Evolutionary conservation across 2,888 invertebrate genomes (phyloP).

Genomic region (Mystacides longicornis): DNA sequence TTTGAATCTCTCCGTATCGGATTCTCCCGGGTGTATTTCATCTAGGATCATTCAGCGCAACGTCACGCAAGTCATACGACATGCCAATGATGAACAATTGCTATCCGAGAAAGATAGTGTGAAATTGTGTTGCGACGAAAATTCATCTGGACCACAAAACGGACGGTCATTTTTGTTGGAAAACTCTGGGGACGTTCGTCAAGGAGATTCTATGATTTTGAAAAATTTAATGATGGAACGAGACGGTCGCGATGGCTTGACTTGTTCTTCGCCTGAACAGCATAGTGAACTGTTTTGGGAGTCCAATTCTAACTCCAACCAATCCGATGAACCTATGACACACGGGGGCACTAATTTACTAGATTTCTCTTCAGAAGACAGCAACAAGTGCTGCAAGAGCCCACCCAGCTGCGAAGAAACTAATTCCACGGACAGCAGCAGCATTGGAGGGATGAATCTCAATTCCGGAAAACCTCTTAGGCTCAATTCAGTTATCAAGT

Average conservation of each 20-base stretch:
- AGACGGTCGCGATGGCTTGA: constrained; percentile 20
- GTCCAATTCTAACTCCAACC: constrained; percentile 39
- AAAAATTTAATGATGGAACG: constrained; percentile 23
- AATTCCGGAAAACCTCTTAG: constrained; percentile 36
- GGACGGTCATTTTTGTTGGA: constrained; percentile 21
- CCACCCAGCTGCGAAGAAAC: constrained; percentile 39
- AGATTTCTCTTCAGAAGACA: constrained; percentile 42
- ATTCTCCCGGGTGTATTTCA: constrained; percentile 39
- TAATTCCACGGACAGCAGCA: constrained; percentile 36
- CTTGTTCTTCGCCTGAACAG: constrained; percentile 38
- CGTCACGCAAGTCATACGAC: constrained; percentile 41
- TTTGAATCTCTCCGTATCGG: constrained; percentile 35
- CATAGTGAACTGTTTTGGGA: constrained; percentile 45
- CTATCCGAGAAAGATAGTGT: constrained; percentile 30
- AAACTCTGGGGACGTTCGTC: constrained; percentile 16
- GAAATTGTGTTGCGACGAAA: constrained; percentile 23
- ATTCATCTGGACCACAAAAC: constrained; percentile 13
- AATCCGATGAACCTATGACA: constrained; percentile 35
- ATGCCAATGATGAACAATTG: constrained; percentile 38
- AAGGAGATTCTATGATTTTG: constrained; percentile 15
- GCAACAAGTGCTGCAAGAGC: constrained; percentile 46
- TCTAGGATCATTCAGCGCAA: constrained; percentile 29
- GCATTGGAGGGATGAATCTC: constrained; percentile 16
- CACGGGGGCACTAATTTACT: constrained; percentile 28
- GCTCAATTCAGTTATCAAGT: constrained; percentile 44